Percentiles rank a stretch among this genome's conserved stretches.
These are phyloP conservation scores for Hyles vespertilio DNA, from an alignment of 1,140 invertebrate genomes.

Conservation along the genomic window DNA sequence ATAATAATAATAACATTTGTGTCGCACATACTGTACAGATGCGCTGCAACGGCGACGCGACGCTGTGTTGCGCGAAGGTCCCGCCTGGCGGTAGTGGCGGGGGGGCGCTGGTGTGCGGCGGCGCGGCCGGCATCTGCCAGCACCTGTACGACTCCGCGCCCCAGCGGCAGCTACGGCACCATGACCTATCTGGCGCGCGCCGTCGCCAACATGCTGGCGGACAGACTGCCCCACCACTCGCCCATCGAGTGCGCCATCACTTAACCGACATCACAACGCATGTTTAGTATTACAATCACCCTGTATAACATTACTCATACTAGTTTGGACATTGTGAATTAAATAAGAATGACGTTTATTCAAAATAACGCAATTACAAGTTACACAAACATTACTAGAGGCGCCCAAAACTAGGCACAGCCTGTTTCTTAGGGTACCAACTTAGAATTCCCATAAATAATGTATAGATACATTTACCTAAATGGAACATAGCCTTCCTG, in stretches of 20 bases:
- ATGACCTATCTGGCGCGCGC: conserved; percentile 98
- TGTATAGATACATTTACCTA: too few relatives aligned
- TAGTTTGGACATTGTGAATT: too few relatives aligned
- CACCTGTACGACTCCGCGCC: conserved; percentile 99
- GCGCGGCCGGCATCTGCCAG: conserved; percentile 95
- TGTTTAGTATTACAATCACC: too few relatives aligned
- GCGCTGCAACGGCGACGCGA: conserved; percentile 91
- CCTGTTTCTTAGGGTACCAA: too few relatives aligned
- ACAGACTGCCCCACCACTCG: conserved; percentile 84
- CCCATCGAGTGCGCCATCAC: conserved; percentile 89
- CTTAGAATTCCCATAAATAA: too few relatives aligned
- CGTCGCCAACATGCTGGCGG: conserved; percentile 81
- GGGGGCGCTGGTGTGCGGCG: conserved; percentile 88
- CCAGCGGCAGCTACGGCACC: conserved; percentile 96
- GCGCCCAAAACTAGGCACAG: too few relatives aligned
- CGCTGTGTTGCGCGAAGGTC: conserved; percentile 91
- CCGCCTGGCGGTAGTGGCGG: conserved; percentile 76
- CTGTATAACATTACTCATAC: too few relatives aligned
- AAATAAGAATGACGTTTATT: too few relatives aligned
- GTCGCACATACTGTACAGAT: conserved; percentile 75
- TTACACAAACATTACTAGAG: too few relatives aligned
- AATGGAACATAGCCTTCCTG: too few relatives aligned
- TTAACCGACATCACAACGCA: conserved; percentile 44
- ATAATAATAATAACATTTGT: neutral
- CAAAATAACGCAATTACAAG: too few relatives aligned